Conservation (phyloP, 2,797 vertebrate species). For the Erethizon dorsatum region DNA sequence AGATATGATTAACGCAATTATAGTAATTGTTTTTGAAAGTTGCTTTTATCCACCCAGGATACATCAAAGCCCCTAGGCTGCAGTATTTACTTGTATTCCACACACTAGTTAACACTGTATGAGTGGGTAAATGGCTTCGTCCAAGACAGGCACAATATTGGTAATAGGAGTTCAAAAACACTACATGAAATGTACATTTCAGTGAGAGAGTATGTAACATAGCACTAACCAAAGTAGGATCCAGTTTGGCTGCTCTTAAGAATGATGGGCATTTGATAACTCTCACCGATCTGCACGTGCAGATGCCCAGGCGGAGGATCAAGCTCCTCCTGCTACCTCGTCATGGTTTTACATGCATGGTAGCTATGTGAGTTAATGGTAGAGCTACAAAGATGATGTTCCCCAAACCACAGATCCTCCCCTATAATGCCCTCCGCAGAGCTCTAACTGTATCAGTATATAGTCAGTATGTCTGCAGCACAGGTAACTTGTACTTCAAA, state of each 20-base stretch:
- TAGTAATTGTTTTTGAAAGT: not conserved
- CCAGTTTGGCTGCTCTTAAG: not conserved
- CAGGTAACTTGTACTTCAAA: slow-evolving; percentile 25
- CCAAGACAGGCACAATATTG: not conserved
- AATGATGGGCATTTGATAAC: not conserved
- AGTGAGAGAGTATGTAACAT: not conserved
- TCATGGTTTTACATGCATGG: not conserved
- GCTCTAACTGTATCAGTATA: not conserved
- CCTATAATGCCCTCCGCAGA: not conserved
- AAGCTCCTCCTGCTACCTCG: not conserved
- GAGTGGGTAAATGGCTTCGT: not conserved
- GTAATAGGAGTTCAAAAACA: not conserved
- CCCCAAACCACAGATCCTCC: not conserved
- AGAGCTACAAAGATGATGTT: not conserved
- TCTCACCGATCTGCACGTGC: not conserved
- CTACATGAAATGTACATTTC: not conserved
- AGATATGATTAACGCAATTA: not conserved
- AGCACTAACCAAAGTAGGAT: not conserved
- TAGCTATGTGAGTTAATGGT: not conserved
- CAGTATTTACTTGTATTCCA: not conserved
- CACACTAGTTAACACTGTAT: not conserved
- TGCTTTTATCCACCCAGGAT: not conserved
- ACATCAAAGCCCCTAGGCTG: not conserved
- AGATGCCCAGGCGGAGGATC: not conserved
- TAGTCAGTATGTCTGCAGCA: not conserved